These are phyloP conservation scores for Saiga tatarica DNA, from an alignment of 2,113 vertebrate genomes.

Conservation along the genomic window DNA sequence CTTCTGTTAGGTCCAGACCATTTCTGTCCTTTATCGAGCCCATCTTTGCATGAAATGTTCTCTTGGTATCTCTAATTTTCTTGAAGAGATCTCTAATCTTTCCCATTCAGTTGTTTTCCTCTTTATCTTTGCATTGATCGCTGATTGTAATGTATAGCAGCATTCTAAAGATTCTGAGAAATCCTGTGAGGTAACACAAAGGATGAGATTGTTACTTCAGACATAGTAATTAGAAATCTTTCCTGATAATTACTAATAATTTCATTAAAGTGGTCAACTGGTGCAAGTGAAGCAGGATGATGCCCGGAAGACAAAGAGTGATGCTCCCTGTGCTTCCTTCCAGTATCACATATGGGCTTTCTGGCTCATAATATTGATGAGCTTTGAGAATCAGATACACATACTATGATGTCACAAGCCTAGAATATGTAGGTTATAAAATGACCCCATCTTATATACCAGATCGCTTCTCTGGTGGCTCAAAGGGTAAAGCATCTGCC, in stretches of 20 bases:
- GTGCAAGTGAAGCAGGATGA: neutral
- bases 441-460: neutral
- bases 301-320: neutral
- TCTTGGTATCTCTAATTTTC: too few relatives aligned
- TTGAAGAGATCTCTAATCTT: too few relatives aligned
- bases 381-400: neutral
- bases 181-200: neutral
- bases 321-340: neutral
- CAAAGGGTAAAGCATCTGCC: neutral
- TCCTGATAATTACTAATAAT: neutral
- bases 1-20: too few relatives aligned
- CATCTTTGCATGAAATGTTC: too few relatives aligned
- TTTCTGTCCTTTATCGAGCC: too few relatives aligned
- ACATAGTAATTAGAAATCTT: neutral
- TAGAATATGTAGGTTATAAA: neutral
- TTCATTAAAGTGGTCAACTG: neutral
- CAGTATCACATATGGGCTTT: neutral
- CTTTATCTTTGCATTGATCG: too few relatives aligned
- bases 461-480: neutral
- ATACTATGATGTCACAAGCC: neutral
- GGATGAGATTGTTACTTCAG: neutral
- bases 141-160: neutral
- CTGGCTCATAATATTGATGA: neutral
- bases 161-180: neutral
- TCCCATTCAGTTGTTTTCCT: too few relatives aligned